Base-by-base conservation (phyloP, 2,797 vertebrate species). In the Pangasius djambal region DNA sequence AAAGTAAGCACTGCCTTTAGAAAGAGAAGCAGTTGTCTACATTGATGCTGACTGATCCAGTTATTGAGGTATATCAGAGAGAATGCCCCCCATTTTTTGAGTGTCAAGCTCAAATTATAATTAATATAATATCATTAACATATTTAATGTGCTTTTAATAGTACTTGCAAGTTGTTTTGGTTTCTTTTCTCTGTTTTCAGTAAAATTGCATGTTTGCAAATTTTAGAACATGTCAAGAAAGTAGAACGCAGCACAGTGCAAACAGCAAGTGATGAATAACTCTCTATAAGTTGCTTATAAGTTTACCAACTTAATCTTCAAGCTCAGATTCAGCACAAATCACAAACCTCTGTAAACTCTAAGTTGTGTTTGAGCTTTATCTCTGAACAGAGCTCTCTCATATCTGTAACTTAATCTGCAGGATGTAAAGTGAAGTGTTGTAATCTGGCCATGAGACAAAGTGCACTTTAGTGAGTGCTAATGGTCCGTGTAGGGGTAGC, bases 401-500 rank as follows among this genome's bases (percentile, higher is more conserved):
- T 78, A 86, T 87, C 86, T 86, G 91, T 91, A 91, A 91, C 88
- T 90, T 77, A 88, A 90, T 91, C 83, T 78, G 65, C 75, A 87
- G 86, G 84, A 86, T 90, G 89, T 65, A 87, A 89, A 82, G 85
- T 78, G 57, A 84, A 86, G 86, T 85, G 61, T 77, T 83, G 86
- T 83, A 89, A 83, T 88, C 86, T 90, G 85, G 87, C 86, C 55
- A 48, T 87, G 88, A 89, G 85, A 89, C 87, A 89, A 86, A 89
- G 89, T 89, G 91, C 91, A 89, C 89, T 89, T 92, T 92, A 87
- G 34, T 74, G 88, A 84, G 87, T 86, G 84, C 70, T 89, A 88
- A 92, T 87, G 85, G 86, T 89, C 85, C 87, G 34, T 86, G 78
- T 55, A 52, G 20, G 78, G 37, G 55, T 44, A 83, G 86, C 74